Evolutionary conservation across 37 sponge, comb jelly and placozoan genomes (phyloP), one percentile per base, ranked within the genome.

Genomic region (Aphrocallistes beatrix): DNA sequence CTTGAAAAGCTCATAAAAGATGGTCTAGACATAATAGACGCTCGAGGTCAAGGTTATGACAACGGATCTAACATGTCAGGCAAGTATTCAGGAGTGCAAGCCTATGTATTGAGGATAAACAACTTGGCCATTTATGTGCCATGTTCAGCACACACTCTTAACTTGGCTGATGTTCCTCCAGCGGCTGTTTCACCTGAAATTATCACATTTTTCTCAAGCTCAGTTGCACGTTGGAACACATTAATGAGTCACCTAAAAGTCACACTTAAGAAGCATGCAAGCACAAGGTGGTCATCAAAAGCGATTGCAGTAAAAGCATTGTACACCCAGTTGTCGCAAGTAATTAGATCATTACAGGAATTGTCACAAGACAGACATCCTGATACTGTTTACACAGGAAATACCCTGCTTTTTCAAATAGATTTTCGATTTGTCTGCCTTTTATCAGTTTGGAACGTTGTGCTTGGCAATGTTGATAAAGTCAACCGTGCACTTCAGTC

Each of bases 21-120:
- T 60, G 75, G 34, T 28, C 75, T 60, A 25, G 75, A 60, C 75
- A 60, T 60, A 60, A 60, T 60, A 30, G 75, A 60, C 75, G 75
- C 32, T 60, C 75, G 75, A 60, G 75, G 75, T 30, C 75, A 60
- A 60, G 75, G 75, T 19, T 60, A 60, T 60, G 75, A 60, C 75
- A 60, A 60, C 75, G 75, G 75, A 21, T 60, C 75, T 32, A 60
- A 60, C 25, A 60, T 60, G 75, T 60, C 32, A 60, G 75, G 75
- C 75, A 60, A 60, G 75, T 60, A 60, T 60, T 60, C 34, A 60
- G 75, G 75, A 32, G 34, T 60, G 21, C 75, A 32, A 21, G 75
- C 75, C 75, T 13, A 60, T 60, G 25, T 60, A 32, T 6, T 60
- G 75, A 60, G 75, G 75, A 60, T 60, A 60, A 42, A 42, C 45